These are phyloP conservation scores for Myotis davidii DNA, from an alignment of 2,113 vertebrate species.

Conservation along the genomic window DNA sequence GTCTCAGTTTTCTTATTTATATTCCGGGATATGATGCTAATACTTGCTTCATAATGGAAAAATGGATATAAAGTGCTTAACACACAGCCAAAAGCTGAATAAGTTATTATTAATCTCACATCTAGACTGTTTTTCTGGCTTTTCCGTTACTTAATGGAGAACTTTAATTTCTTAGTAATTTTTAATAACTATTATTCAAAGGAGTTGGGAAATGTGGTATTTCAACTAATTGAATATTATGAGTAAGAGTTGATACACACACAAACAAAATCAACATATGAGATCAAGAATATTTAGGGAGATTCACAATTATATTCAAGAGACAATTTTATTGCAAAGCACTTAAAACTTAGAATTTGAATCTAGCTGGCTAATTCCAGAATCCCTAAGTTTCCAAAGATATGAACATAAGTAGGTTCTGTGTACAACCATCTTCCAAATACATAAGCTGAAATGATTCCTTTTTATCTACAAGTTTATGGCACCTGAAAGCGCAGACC, in stretches of 20 bases:
- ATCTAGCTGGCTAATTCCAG: neutral
- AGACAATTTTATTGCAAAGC: neutral
- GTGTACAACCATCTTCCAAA: neutral
- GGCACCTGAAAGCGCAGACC: neutral
- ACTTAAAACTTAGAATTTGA: neutral
- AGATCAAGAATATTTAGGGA: conserved; percentile 36
- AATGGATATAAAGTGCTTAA: neutral
- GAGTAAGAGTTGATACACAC: neutral
- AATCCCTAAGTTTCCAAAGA: neutral
- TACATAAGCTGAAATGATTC: neutral
- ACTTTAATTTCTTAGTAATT: conserved; percentile 24
- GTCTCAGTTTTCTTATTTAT: neutral
- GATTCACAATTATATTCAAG: neutral
- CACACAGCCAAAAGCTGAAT: neutral
- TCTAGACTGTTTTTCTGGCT: neutral
- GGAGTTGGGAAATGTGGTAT: neutral
- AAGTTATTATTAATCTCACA: neutral
- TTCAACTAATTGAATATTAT: neutral
- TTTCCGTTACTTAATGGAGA: conserved; percentile 7
- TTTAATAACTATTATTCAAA: neutral
- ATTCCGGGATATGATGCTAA: neutral
- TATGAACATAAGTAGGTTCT: neutral
- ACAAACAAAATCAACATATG: neutral
- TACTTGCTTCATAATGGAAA: neutral
- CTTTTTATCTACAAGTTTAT: neutral